Evolutionary conservation across 2,888 invertebrate genomes (phyloP).

Genomic region (Notodonta dromedarius): DNA sequence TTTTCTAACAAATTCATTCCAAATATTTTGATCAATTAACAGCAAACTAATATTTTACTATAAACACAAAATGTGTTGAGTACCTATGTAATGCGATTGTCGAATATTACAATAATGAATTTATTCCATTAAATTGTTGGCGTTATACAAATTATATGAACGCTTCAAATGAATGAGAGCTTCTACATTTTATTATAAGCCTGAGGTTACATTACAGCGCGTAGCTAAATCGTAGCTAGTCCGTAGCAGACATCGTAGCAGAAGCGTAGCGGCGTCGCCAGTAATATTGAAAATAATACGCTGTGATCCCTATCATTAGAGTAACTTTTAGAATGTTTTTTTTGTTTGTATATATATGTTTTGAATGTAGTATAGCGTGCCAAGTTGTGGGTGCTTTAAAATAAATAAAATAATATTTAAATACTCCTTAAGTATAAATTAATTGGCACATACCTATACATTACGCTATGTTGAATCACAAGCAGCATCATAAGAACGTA

Average conservation of each 20-base stretch:
- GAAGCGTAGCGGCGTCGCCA: background rate
- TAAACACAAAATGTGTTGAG: too few relatives aligned
- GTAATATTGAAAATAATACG: background rate
- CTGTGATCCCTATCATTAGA: background rate
- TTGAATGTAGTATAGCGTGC: too few relatives aligned
- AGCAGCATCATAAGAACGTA: background rate
- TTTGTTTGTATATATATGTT: background rate
- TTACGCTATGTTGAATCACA: background rate
- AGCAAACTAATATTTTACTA: too few relatives aligned
- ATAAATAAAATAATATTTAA: too few relatives aligned
- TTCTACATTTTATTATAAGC: conserved; percentile 18
- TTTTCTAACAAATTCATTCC: too few relatives aligned
- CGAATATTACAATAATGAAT: conserved; percentile 7
- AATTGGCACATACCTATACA: too few relatives aligned
- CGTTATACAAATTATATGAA: conserved; percentile 16
- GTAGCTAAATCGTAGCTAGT: background rate
- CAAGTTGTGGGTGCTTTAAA: too few relatives aligned
- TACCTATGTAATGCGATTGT: background rate
- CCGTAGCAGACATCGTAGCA: background rate
- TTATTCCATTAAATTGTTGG: background rate
- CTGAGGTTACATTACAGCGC: background rate
- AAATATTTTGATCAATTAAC: too few relatives aligned
- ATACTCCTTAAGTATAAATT: too few relatives aligned
- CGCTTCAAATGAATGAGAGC: conserved; percentile 17
- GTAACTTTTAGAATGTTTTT: too few relatives aligned